phyloP scores from a whole-genome alignment of 1,140 invertebrate genomes.

The Mactra quadrangularis region DNA sequence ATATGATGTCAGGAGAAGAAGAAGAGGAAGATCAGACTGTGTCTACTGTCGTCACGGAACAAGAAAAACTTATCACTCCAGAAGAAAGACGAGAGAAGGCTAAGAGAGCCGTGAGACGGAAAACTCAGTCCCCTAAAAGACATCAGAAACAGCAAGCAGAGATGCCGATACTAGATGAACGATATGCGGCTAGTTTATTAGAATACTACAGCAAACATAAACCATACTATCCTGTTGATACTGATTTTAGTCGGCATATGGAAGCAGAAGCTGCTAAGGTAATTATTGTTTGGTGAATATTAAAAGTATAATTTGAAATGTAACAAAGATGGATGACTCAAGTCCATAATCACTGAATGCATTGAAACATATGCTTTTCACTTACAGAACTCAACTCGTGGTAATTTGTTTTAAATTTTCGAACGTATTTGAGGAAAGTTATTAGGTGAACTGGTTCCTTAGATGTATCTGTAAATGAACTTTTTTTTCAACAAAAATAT shows the following conservation, averaged over 20 bases:
- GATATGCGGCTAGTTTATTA: slow-evolving; percentile 54
- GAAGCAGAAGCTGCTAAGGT: slow-evolving; percentile 47
- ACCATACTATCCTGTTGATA: slow-evolving; percentile 50
- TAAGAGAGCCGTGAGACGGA: slow-evolving; percentile 51
- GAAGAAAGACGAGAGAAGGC: slow-evolving; percentile 53
- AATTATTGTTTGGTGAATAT: background rate
- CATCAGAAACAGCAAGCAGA: slow-evolving; percentile 41
- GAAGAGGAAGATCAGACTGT: slow-evolving; percentile 37
- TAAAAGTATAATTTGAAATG: too few species aligned
- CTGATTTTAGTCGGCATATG: slow-evolving; percentile 36
- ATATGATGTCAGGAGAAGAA: slow-evolving; percentile 36
- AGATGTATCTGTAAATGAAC: too few species aligned
- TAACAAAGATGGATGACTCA: background rate
- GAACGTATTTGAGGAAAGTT: too few species aligned
- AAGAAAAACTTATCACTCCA: slow-evolving; percentile 2
- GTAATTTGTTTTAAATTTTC: too few species aligned
- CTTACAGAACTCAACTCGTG: too few species aligned
- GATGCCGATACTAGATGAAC: slow-evolving; percentile 51
- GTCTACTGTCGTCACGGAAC: background rate
- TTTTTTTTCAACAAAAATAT: too few species aligned
- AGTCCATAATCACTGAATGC: background rate
- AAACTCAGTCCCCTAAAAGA: slow-evolving; percentile 53
- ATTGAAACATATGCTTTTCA: background rate
- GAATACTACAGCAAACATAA: slow-evolving; percentile 63
- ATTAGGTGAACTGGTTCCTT: too few species aligned